These are phyloP conservation scores for Hystrix brachyura DNA, from an alignment of 2,113 vertebrate species.

Conservation along the genomic window DNA sequence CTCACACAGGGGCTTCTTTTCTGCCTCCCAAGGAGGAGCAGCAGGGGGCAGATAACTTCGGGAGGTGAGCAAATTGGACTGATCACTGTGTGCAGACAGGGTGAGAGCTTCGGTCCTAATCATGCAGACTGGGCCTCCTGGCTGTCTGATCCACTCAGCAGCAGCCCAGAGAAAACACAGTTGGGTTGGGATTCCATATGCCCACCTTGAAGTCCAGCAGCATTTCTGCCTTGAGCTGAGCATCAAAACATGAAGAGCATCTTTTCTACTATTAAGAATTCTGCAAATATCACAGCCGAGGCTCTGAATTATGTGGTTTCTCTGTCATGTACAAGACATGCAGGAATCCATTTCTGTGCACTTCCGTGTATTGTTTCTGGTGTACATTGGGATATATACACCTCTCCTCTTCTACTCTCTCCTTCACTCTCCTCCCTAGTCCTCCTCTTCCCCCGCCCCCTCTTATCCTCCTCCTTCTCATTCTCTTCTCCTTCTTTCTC, in stretches of 20 bases:
- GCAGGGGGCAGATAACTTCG: constrained; percentile 63
- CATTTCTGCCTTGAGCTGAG: not conserved
- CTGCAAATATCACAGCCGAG: not conserved
- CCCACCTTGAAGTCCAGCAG: not conserved
- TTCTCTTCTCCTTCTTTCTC: too few species aligned
- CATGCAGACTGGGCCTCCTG: constrained; percentile 47
- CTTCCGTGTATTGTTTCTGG: not conserved
- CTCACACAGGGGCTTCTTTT: constrained; percentile 80
- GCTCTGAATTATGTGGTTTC: not conserved
- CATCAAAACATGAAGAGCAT: not conserved
- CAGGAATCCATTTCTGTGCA: not conserved
- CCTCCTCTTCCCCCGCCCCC: too few species aligned
- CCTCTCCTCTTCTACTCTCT: fast-evolving
- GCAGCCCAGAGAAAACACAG: not conserved
- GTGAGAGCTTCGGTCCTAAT: constrained; percentile 69
- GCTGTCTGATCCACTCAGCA: constrained; percentile 69
- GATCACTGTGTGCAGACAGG: constrained; percentile 79
- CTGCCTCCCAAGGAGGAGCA: constrained; percentile 48
- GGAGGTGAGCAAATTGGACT: constrained; percentile 80
- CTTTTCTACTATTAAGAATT: not conserved
- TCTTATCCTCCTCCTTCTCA: fast-evolving
- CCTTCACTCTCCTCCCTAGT: not conserved
- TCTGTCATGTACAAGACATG: not conserved
- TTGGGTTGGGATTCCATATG: not conserved
- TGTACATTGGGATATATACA: not conserved